phyloP scores from a whole-genome alignment of 2,797 vertebrate species.

The Spizella passerina region DNA sequence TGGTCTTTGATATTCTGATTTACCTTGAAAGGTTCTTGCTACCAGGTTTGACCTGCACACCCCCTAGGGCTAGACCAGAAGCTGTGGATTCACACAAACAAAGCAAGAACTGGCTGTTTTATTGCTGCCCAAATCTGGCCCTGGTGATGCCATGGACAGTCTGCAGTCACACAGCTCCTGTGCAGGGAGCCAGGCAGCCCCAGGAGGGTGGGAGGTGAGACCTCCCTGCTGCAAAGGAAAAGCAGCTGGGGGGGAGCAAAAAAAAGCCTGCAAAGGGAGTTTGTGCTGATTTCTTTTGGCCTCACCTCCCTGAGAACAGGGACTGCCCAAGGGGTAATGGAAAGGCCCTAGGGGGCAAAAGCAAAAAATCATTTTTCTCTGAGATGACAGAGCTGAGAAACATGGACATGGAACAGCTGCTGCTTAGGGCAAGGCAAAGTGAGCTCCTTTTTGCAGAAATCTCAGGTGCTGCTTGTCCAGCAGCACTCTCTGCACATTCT shows the following conservation, averaged over 20 bases:
- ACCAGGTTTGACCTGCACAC: fast-evolving
- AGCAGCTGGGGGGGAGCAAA: not conserved
- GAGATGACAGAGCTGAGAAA: not conserved
- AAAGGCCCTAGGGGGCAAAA: not conserved
- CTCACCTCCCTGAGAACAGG: not conserved
- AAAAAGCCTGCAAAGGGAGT: not conserved
- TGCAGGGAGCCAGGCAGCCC: not conserved
- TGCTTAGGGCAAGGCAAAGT: not conserved
- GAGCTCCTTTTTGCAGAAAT: not conserved
- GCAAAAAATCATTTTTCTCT: not conserved
- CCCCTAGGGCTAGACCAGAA: not conserved
- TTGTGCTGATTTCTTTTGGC: not conserved
- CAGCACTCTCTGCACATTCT: not conserved
- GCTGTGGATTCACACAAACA: not conserved
- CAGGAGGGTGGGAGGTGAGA: not conserved
- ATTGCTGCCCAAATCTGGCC: not conserved
- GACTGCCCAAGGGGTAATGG: not conserved
- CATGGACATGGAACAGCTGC: not conserved
- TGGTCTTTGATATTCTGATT: not conserved
- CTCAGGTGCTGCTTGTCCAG: not conserved
- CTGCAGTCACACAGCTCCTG: not conserved
- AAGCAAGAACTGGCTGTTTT: not conserved
- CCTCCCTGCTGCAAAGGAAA: not conserved
- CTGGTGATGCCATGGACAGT: fast-evolving
- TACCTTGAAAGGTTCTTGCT: not conserved